Evolutionary conservation across 2,888 invertebrate species (phyloP), one percentile per base, ranked within the genome.

Genomic region (Pandemis cinnamomeana): DNA sequence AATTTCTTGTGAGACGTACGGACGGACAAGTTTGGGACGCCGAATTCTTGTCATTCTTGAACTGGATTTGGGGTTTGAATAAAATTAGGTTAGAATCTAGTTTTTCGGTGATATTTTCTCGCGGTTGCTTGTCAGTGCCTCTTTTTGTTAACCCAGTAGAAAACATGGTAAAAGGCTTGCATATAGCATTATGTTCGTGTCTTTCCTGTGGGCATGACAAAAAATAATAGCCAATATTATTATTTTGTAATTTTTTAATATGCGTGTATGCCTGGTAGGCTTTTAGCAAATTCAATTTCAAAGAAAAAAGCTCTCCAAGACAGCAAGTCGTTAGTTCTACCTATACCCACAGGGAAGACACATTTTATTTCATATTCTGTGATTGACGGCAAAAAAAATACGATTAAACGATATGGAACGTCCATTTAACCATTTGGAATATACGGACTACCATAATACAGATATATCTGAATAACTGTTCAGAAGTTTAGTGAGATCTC

Each of bases 21-120:
- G 41, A 67, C 51, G 15, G 67, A 67, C 64, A 64, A 64, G 27
- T 48, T 46, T 36, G 64, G 64, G 48, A 48, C 64, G 64, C 53
- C n/a, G 51, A 53, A 41, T 67, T 53, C n/a, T 11, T 41, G n/a
- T 27, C 64, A 48, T 64, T 64, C 64, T 48, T 48, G 48, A 48
- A 64, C 64, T 64, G 10, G 48, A 48, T 48, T 48, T 20, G 64
- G 64, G 64, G 13, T 44, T 7, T n/a, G 42, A 62, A 62, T 58
- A 27, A 58, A 58, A 58, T 58, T 58, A 27, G 27, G 58, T 11
- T 20, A 36, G 27, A 36, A 4, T 6, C 53, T 53, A 27, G 10
- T 58, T 58, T 58, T 58, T 27, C 5, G 27, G 27, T 48, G 55
- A 20, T 10, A 10, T 3, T 20, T 58, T 58, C 58, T 27, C 27